These are phyloP conservation scores for Drosophila nasuta DNA, from an alignment of 1,140 invertebrate genomes.

Conservation along the genomic window DNA sequence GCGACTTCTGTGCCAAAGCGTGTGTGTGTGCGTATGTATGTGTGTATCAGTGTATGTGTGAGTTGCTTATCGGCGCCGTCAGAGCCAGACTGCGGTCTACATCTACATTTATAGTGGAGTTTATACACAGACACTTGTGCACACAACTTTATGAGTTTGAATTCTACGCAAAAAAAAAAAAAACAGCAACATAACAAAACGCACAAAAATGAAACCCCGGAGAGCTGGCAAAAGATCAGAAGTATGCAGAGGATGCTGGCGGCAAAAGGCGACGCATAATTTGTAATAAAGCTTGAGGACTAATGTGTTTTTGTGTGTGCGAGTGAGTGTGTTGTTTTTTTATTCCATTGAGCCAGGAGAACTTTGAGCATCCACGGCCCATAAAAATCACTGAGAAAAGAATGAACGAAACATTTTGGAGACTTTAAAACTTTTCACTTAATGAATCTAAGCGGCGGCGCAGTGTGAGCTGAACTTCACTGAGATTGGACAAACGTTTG, in stretches of 20 bases:
- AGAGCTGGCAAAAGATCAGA: constrained; percentile 19
- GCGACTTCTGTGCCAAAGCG: constrained; percentile 33
- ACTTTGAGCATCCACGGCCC: constrained; percentile 23
- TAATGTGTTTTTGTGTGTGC: constrained; percentile 62
- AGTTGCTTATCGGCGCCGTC: constrained; percentile 69
- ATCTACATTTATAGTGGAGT: constrained; percentile 75
- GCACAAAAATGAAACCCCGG: constrained; percentile 22
- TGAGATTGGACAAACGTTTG: neutral
- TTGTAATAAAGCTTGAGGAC: constrained; percentile 81
- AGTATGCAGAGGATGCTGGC: constrained; percentile 15
- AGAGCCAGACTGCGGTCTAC: constrained; percentile 59
- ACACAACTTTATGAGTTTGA: constrained; percentile 64
- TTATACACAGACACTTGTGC: constrained; percentile 63
- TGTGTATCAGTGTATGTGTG: constrained; percentile 34
- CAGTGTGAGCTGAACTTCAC: constrained; percentile 8
- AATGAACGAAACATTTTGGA: constrained; percentile 77
- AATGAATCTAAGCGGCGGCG: constrained; percentile 74
- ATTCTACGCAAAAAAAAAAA: constrained; percentile 23
- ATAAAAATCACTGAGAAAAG: constrained; percentile 67
- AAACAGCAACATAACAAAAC: constrained; percentile 19
- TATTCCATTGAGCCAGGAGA: constrained; percentile 22
- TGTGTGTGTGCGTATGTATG: constrained; percentile 19
- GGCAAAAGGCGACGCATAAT: constrained; percentile 72
- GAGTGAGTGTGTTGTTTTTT: constrained; percentile 1
- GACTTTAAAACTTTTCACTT: constrained; percentile 80